A percentile compares a stretch with the other conserved stretches of the same genome.
These are phyloP conservation scores for Melanotaenia maccullochi DNA, from an alignment of 2,797 vertebrate genomes.

Conservation along the genomic window DNA sequence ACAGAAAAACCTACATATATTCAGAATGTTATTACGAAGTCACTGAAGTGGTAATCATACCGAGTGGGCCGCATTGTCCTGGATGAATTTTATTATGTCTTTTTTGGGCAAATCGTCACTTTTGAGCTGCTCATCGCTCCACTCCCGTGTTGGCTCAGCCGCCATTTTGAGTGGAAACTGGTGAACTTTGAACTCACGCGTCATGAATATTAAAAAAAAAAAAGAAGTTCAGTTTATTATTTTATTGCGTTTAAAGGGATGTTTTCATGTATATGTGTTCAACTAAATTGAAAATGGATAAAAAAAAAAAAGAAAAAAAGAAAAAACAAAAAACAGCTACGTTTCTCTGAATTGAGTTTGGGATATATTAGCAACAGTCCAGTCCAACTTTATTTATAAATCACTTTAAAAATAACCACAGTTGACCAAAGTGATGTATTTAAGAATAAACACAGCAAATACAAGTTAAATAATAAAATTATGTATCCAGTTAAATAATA, in stretches of 20 bases:
- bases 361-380: not conserved
- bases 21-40: fast-evolving
- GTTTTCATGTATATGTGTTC: no score
- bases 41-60: conserved; percentile 69
- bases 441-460: no score
- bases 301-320: not conserved
- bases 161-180: conserved; percentile 84
- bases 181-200: conserved; percentile 64
- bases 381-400: not conserved
- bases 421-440: no score
- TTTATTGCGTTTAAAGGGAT: no score
- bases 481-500: no score
- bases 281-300: not conserved
- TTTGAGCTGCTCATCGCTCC: conserved; percentile 92
- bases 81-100: conserved; percentile 93
- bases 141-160: conserved; percentile 84
- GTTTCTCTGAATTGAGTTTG: not conserved
- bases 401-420: no score
- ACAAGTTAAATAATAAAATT: no score
- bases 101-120: conserved; percentile 93
- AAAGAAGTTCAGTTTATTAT: not conserved
- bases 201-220: not conserved
- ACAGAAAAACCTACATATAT: not conserved
- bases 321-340: no score
- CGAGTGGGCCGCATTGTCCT: conserved; percentile 91